These are phyloP conservation scores for Hydrozoanthus tunicans DNA, from an alignment of 64 coral and sea anemone species.

Conservation along the genomic window DNA sequence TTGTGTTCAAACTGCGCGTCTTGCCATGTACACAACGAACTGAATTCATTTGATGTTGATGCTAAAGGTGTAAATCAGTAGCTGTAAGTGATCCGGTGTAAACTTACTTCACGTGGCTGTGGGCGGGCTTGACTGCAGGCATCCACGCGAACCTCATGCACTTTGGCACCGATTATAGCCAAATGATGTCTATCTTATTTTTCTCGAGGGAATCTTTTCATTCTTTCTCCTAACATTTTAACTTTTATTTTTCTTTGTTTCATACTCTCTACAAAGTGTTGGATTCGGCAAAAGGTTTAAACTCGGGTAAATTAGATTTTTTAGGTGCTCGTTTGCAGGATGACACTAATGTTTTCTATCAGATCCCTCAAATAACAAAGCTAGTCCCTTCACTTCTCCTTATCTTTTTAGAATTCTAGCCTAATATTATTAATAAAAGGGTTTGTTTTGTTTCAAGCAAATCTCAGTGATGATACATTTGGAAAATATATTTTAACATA, in stretches of 20 bases:
- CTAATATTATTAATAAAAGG: too few species aligned
- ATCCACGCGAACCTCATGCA: constrained; percentile 43
- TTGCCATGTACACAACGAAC: not conserved
- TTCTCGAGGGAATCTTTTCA: not conserved
- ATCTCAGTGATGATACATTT: too few species aligned
- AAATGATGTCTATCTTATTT: constrained; percentile 18
- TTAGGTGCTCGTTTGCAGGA: too few species aligned
- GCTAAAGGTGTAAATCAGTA: constrained; percentile 26
- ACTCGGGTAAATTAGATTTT: too few species aligned
- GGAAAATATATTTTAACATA: too few species aligned
- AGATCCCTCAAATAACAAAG: too few species aligned
- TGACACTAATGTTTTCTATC: too few species aligned
- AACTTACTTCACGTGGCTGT: constrained; percentile 48
- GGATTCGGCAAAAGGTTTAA: not conserved
- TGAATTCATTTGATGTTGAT: not conserved
- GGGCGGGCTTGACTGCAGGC: constrained; percentile 52
- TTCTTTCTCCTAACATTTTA: not conserved
- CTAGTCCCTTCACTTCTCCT: too few species aligned
- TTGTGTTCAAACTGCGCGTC: not conserved
- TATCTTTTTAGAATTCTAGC: too few species aligned
- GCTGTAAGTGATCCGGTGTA: constrained; percentile 20
- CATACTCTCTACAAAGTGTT: not conserved
- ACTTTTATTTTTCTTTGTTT: not conserved
- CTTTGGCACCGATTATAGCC: not conserved
- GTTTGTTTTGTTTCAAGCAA: too few species aligned